Evolutionary conservation across 1,140 invertebrate genomes (phyloP).

Genomic region (Panagrolaimus sp.): DNA sequence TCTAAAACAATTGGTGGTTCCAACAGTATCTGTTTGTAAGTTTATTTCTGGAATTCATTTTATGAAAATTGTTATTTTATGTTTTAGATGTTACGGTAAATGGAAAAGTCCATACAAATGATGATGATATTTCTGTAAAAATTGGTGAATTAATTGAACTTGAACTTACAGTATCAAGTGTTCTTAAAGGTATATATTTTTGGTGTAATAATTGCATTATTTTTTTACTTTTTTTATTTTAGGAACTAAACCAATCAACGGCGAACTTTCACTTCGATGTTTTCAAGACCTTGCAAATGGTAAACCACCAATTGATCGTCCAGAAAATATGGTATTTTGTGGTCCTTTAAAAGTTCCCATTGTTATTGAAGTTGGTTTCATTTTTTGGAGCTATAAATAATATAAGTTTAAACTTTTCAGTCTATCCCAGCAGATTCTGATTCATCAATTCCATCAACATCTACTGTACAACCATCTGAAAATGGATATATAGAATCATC

Average conservation of each 20-base stretch:
- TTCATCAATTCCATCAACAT: not conserved
- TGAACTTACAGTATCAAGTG: slow-evolving; percentile 30
- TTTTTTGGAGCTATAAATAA: not conserved
- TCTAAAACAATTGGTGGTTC: slow-evolving; percentile 56
- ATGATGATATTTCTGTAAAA: slow-evolving; percentile 43
- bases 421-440: slow-evolving; percentile 15
- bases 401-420: slow-evolving; percentile 15
- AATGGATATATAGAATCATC: slow-evolving; percentile 22
- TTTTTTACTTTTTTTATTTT: not conserved
- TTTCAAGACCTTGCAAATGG: slow-evolving; percentile 51
- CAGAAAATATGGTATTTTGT: slow-evolving; percentile 36
- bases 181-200: slow-evolving; percentile 27
- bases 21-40: slow-evolving; percentile 47
- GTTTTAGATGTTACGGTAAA: slow-evolving; percentile 32
- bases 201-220: not conserved
- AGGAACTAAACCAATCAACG: slow-evolving; percentile 27
- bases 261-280: slow-evolving; percentile 45
- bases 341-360: slow-evolving; percentile 36
- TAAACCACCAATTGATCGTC: slow-evolving; percentile 24
- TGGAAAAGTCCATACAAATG: slow-evolving; percentile 36
- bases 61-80: not conserved
- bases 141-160: slow-evolving; percentile 42
- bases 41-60: slow-evolving; percentile 20
- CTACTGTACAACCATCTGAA: not conserved
- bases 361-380: slow-evolving; percentile 17